Evolutionary conservation across 2,888 invertebrate species (phyloP).

Genomic region (Ophion costatus): DNA sequence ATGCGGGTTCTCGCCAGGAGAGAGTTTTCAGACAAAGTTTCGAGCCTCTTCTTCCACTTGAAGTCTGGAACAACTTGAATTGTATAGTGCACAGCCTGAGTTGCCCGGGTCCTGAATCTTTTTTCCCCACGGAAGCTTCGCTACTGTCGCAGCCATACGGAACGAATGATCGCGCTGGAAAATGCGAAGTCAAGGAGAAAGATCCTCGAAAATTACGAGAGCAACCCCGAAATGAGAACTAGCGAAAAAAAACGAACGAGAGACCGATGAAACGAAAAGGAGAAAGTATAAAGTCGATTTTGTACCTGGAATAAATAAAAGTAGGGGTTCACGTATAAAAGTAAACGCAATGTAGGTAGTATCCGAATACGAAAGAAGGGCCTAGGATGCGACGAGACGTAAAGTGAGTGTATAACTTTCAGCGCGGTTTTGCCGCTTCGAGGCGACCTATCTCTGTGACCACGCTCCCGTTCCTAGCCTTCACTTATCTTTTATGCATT

Average conservation of each 20-base stretch:
- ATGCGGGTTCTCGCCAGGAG: slow-evolving; percentile 29
- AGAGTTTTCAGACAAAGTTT: slow-evolving; percentile 64
- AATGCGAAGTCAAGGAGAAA: slow-evolving; percentile 38
- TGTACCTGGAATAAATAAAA: slow-evolving; percentile 57
- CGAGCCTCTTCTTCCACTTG: slow-evolving; percentile 47
- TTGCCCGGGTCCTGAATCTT: slow-evolving; percentile 22
- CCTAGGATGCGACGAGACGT: slow-evolving; percentile 44
- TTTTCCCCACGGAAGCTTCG: not conserved
- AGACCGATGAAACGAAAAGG: slow-evolving; percentile 27
- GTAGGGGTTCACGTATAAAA: slow-evolving; percentile 25
- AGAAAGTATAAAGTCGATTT: slow-evolving; percentile 49
- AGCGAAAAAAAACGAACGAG: not conserved
- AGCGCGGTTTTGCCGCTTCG: slow-evolving; percentile 47
- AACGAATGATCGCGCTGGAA: slow-evolving; percentile 23
- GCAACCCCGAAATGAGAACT: slow-evolving; percentile 58
- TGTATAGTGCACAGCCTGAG: slow-evolving; percentile 34
- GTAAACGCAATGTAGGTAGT: not conserved
- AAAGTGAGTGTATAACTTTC: slow-evolving; percentile 59
- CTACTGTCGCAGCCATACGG: slow-evolving; percentile 13
- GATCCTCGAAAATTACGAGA: slow-evolving; percentile 50
- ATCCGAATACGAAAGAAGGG: slow-evolving; percentile 20
- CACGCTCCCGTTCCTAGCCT: slow-evolving; percentile 37
- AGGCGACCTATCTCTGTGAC: slow-evolving; percentile 21
- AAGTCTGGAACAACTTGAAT: slow-evolving; percentile 57
- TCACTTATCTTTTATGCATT: slow-evolving; percentile 80